These are phyloP conservation scores for Marmota monax DNA, from an alignment of 2,113 vertebrate species.

Conservation along the genomic window DNA sequence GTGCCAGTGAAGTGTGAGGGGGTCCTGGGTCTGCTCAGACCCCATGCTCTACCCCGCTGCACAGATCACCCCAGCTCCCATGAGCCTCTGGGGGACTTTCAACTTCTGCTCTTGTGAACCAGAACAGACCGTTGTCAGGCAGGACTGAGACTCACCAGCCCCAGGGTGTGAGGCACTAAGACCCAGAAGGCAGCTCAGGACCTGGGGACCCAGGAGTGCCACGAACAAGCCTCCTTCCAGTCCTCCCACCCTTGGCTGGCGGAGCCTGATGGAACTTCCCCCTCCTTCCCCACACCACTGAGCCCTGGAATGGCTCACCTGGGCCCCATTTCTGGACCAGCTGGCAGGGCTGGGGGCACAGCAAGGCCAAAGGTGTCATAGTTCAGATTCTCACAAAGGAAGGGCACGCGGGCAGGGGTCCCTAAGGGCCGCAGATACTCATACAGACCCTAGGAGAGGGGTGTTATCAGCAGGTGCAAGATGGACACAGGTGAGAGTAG, in stretches of 20 bases:
- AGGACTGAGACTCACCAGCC: neutral
- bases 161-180: neutral
- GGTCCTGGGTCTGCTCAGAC: neutral
- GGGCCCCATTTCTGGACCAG: slow-evolving; percentile 51
- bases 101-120: neutral
- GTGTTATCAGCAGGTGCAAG: rapidly evolving
- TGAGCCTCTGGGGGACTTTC: neutral
- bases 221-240: neutral
- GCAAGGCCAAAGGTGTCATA: slow-evolving; percentile 88
- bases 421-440: slow-evolving; percentile 88
- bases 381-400: slow-evolving; percentile 80
- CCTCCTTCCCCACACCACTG: neutral
- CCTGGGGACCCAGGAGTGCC: neutral
- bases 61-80: neutral
- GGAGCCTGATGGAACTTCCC: neutral
- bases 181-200: neutral
- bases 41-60: too few species aligned
- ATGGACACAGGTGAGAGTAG: rapidly evolving
- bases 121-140: neutral
- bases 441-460: slow-evolving; percentile 89
- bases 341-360: slow-evolving; percentile 43
- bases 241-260: neutral
- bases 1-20: neutral
- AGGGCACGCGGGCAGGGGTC: slow-evolving; percentile 67
- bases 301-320: slow-evolving; percentile 64